phyloP scores from a whole-genome alignment of 2,888 invertebrate species.

The Lasius platythorax region DNA sequence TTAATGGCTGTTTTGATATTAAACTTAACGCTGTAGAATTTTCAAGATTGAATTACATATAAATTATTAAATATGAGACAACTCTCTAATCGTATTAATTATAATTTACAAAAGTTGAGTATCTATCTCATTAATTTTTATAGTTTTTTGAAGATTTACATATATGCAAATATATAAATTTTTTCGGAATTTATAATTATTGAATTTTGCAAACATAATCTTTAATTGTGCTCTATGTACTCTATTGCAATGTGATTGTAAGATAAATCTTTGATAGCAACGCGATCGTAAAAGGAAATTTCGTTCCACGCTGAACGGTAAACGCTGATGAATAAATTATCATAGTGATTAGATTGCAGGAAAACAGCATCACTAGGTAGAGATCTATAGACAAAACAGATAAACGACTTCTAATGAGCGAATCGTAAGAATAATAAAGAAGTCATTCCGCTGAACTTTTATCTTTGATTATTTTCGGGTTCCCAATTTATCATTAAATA shows the following conservation, averaged over 20 bases:
- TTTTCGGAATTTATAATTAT: background rate
- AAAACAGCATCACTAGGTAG: slow-evolving; percentile 18
- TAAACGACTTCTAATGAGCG: background rate
- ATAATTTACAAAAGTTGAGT: background rate
- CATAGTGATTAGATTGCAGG: slow-evolving; percentile 23
- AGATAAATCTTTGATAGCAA: background rate
- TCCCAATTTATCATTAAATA: background rate
- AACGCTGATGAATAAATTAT: slow-evolving; percentile 21
- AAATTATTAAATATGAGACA: background rate
- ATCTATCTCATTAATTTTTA: background rate
- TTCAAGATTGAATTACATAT: background rate
- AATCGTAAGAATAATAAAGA: slow-evolving; percentile 18
- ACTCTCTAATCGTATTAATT: background rate
- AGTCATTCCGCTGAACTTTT: background rate
- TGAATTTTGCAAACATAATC: background rate
- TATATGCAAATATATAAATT: background rate
- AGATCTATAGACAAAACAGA: background rate
- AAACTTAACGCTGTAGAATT: slow-evolving; percentile 9
- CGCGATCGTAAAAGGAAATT: background rate
- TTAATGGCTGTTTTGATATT: background rate
- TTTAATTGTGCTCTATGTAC: background rate
- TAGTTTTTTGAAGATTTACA: background rate
- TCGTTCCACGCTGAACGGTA: background rate
- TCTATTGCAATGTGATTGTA: background rate
- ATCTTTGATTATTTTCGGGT: background rate